phyloP scores from a whole-genome alignment of 1,140 invertebrate species.

The Bemisia tabaci region DNA sequence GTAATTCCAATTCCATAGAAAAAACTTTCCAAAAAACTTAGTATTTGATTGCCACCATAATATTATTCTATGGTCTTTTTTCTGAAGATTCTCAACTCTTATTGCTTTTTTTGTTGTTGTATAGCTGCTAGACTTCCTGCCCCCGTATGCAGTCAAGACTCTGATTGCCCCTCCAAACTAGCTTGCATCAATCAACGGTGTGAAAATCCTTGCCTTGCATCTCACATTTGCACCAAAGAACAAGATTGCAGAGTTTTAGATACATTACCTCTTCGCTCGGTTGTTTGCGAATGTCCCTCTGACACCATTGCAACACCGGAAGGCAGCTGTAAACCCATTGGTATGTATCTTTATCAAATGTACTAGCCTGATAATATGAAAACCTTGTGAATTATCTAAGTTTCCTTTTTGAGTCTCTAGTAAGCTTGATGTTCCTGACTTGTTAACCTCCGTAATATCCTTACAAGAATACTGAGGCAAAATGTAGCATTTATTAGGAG shows the following conservation, averaged over 20 bases:
- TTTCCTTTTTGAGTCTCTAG: too few relatives aligned
- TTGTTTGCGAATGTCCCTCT: slow-evolving; percentile 65
- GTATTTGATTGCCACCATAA: too few relatives aligned
- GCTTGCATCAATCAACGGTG: slow-evolving; percentile 66
- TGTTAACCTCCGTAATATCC: too few relatives aligned
- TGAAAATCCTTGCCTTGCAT: slow-evolving; percentile 54
- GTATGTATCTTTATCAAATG: too few relatives aligned
- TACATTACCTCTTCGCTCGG: slow-evolving; percentile 58
- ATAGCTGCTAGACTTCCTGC: background rate
- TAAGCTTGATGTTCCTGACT: too few relatives aligned
- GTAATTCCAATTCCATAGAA: too few relatives aligned
- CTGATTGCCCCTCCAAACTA: slow-evolving; percentile 54
- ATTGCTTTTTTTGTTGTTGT: too few relatives aligned
- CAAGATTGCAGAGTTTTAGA: slow-evolving; percentile 66
- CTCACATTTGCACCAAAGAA: slow-evolving; percentile 53
- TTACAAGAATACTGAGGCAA: too few relatives aligned
- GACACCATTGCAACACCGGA: slow-evolving; percentile 48
- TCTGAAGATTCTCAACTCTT: too few relatives aligned
- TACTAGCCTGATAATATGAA: background rate
- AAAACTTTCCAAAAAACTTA: too few relatives aligned
- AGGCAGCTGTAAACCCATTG: slow-evolving; percentile 46
- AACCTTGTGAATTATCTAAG: background rate
- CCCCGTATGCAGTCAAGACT: slow-evolving; percentile 54
- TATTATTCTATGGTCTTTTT: too few relatives aligned
- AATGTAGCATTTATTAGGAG: too few relatives aligned